phyloP scores from a whole-genome alignment of 2,113 vertebrate species.

The Oreochromis aureus region DNA sequence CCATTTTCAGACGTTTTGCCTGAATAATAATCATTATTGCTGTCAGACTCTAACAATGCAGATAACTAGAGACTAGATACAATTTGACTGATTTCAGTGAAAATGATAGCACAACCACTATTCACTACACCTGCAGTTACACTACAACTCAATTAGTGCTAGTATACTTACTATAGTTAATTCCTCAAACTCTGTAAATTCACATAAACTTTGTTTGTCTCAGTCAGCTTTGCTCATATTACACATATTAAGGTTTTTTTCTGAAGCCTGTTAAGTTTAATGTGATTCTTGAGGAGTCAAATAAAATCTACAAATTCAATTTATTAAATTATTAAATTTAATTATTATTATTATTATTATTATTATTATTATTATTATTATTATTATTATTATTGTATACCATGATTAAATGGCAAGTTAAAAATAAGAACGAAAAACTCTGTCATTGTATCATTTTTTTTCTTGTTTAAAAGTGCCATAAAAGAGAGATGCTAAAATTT shows the following conservation, averaged over 20 bases:
- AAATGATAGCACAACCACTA: not conserved
- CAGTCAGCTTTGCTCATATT: not conserved
- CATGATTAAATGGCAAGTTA: not conserved
- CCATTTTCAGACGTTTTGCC: not conserved
- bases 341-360: too few relatives aligned
- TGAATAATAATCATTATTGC: conserved; percentile 29
- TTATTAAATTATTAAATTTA: not conserved
- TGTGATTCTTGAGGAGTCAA: not conserved
- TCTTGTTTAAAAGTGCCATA: not conserved
- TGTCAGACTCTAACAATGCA: conserved; percentile 11
- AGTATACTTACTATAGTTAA: not conserved
- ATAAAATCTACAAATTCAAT: not conserved
- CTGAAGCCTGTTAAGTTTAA: not conserved
- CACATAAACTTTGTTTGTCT: not conserved
- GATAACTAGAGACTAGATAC: not conserved
- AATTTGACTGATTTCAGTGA: not conserved
- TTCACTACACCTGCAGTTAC: not conserved
- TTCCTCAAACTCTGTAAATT: not conserved
- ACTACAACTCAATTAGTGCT: not conserved
- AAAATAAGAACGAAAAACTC: not conserved
- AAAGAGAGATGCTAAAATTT: not conserved
- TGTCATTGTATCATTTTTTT: not conserved
- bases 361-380: too few relatives aligned
- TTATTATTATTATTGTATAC: too few relatives aligned
- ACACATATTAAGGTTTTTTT: not conserved